Evolutionary conservation across 2,888 invertebrate genomes (phyloP).

Genomic region (Parochlus steinenii): DNA sequence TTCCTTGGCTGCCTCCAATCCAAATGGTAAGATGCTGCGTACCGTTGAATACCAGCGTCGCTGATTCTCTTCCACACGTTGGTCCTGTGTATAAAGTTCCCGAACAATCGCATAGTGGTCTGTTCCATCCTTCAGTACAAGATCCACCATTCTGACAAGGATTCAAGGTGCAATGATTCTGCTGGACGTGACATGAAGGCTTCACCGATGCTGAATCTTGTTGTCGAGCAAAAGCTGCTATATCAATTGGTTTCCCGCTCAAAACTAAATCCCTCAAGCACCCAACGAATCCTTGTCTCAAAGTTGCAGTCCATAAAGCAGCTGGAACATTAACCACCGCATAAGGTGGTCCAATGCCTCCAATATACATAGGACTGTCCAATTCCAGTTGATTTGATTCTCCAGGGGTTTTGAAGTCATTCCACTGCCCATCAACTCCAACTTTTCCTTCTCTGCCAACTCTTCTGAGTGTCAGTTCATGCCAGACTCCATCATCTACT

Average conservation of each 20-base stretch:
- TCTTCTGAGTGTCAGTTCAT: slow-evolving; percentile 70
- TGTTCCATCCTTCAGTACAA: slow-evolving; percentile 90
- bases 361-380: slow-evolving; percentile 75
- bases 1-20: slow-evolving; percentile 50
- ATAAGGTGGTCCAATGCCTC: slow-evolving; percentile 71
- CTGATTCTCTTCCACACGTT: slow-evolving; percentile 80
- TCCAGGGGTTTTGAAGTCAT: slow-evolving; percentile 81
- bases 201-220: slow-evolving; percentile 84
- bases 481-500: slow-evolving; percentile 87
- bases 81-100: slow-evolving; percentile 76
- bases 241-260: slow-evolving; percentile 75
- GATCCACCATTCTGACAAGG: slow-evolving; percentile 81
- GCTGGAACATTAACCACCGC: slow-evolving; percentile 62
- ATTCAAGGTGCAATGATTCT: slow-evolving; percentile 62
- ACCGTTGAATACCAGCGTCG: slow-evolving; percentile 76
- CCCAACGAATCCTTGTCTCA: slow-evolving; percentile 84
- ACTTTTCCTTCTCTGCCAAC: slow-evolving; percentile 72
- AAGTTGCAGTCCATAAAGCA: slow-evolving; percentile 77
- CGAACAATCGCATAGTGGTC: slow-evolving; percentile 85
- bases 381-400: slow-evolving; percentile 77
- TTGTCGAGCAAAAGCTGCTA: slow-evolving; percentile 73
- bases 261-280: slow-evolving; percentile 80
- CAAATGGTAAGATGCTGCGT: slow-evolving; percentile 70
- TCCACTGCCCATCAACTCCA: slow-evolving; percentile 73
- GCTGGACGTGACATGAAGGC: slow-evolving; percentile 71